A percentile compares a stretch with the other conserved stretches of the same genome.
These are phyloP conservation scores for Cosmorhoe ocellata DNA, from an alignment of 2,888 invertebrate genomes.

Conservation along the genomic window DNA sequence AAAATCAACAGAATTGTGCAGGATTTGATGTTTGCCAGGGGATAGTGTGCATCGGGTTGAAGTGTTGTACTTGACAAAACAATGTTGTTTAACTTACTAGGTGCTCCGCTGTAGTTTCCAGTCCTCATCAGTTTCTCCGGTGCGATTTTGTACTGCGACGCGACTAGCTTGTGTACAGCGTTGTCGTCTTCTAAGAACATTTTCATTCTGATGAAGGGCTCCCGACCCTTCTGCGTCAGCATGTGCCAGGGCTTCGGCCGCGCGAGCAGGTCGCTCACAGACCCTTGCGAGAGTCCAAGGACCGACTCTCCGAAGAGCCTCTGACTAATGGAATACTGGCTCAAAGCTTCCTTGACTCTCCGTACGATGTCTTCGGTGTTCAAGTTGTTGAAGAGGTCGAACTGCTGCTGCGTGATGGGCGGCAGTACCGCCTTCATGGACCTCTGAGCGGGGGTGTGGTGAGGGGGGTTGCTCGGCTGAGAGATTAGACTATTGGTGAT, in stretches of 20 bases:
- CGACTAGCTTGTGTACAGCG: constrained; percentile 96
- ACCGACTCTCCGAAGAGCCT: constrained; percentile 99
- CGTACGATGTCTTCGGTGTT: constrained; percentile 99
- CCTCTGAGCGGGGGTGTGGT: constrained; percentile 91
- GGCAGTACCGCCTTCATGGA: constrained; percentile 98
- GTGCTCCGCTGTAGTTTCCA: constrained; percentile 93
- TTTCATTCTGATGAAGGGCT: constrained; percentile 98
- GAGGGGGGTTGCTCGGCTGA: constrained; percentile 92
- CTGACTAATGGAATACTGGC: constrained; percentile 98
- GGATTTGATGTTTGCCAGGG: neutral
- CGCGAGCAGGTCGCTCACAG: constrained; percentile 97
- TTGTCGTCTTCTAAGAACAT: constrained; percentile 98
- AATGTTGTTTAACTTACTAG: constrained; percentile 84
- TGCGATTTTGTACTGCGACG: constrained; percentile 98
- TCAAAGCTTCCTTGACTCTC: constrained; percentile 96
- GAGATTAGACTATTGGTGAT: constrained; percentile 98
- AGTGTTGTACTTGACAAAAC: neutral
- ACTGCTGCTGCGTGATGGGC: constrained; percentile 99
- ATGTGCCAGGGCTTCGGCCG: constrained; percentile 99
- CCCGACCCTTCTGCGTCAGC: constrained; percentile 98
- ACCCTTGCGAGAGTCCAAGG: constrained; percentile 97
- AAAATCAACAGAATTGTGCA: neutral
- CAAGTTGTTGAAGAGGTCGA: constrained; percentile 98
- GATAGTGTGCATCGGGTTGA: neutral
- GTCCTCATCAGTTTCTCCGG: constrained; percentile 98